phyloP scores from a whole-genome alignment of 2,113 vertebrate species.

The Thunnus maccoyii region DNA sequence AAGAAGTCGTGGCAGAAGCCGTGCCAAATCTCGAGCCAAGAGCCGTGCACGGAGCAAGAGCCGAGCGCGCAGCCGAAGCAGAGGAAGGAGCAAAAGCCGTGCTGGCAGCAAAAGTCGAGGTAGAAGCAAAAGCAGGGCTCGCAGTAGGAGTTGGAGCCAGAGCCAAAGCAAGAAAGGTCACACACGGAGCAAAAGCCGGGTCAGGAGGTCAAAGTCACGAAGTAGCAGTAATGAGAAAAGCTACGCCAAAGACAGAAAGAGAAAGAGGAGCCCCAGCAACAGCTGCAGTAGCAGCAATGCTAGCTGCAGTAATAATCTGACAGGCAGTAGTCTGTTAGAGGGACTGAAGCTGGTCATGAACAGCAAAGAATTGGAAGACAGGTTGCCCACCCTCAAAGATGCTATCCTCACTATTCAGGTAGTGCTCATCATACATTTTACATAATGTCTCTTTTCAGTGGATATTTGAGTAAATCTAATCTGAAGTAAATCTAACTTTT shows the following conservation, averaged over 20 bases:
- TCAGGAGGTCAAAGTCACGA: constrained; percentile 60
- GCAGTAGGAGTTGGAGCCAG: constrained; percentile 54
- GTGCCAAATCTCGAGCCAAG: constrained; percentile 37
- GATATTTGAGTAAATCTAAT: neutral
- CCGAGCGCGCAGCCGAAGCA: constrained; percentile 63
- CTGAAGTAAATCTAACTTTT: too few relatives aligned
- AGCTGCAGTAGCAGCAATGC: constrained; percentile 7
- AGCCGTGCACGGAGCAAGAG: constrained; percentile 50
- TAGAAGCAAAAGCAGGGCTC: constrained; percentile 36
- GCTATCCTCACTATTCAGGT: constrained; percentile 91
- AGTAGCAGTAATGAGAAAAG: constrained; percentile 62
- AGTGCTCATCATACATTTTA: neutral
- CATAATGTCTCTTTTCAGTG: neutral
- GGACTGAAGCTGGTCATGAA: constrained; percentile 91
- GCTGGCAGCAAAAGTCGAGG: constrained; percentile 54
- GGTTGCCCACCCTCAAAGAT: constrained; percentile 90
- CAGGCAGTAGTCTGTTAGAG: constrained; percentile 85
- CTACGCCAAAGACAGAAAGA: constrained; percentile 38
- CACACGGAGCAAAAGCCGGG: constrained; percentile 79
- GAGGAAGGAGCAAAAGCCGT: constrained; percentile 66
- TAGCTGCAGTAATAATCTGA: neutral
- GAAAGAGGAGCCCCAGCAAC: constrained; percentile 37
- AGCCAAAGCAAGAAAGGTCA: constrained; percentile 42
- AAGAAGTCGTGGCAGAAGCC: constrained; percentile 34
- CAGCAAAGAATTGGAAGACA: constrained; percentile 87